These are phyloP conservation scores for Pocota personata DNA, from an alignment of 2,888 invertebrate species.

Conservation along the genomic window DNA sequence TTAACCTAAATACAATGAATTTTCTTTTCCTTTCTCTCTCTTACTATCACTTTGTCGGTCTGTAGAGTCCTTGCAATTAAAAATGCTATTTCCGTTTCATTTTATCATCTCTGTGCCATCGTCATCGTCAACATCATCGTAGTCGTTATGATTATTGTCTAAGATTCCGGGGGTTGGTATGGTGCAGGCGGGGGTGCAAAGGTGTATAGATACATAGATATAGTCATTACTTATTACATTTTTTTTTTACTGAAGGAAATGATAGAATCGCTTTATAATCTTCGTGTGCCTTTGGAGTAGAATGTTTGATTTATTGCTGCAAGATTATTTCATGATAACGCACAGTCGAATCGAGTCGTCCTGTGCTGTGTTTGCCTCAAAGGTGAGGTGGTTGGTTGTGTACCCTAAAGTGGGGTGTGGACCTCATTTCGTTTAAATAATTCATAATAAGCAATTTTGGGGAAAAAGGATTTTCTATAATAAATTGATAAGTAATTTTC, in stretches of 20 bases:
- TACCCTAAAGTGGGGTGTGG: background rate
- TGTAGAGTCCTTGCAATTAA: conserved; percentile 63
- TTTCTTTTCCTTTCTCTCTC: background rate
- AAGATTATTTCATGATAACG: conserved; percentile 54
- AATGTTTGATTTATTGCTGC: conserved; percentile 62
- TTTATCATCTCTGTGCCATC: conserved; percentile 55
- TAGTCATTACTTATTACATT: conserved; percentile 56
- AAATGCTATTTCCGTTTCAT: conserved; percentile 66
- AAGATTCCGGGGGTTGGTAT: background rate
- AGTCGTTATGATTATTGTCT: conserved; percentile 66
- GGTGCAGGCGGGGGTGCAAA: background rate
- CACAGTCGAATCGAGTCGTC: background rate
- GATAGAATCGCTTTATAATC: conserved; percentile 60
- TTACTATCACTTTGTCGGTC: conserved; percentile 8
- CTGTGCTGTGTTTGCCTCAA: background rate
- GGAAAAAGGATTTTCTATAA: conserved; percentile 46
- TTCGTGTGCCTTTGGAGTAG: conserved; percentile 31
- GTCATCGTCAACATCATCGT: conserved; percentile 44
- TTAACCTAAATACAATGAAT: no score
- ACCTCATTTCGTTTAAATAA: conserved; percentile 33
- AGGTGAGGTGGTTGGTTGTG: background rate
- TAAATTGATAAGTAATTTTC: conserved; percentile 48
- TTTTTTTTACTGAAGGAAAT: conserved; percentile 41
- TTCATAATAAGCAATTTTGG: conserved; percentile 57
- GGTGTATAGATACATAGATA: conserved; percentile 49